Evolutionary conservation across 64 coral and sea anemone genomes (phyloP).

Genomic region (Montipora foliosa): DNA sequence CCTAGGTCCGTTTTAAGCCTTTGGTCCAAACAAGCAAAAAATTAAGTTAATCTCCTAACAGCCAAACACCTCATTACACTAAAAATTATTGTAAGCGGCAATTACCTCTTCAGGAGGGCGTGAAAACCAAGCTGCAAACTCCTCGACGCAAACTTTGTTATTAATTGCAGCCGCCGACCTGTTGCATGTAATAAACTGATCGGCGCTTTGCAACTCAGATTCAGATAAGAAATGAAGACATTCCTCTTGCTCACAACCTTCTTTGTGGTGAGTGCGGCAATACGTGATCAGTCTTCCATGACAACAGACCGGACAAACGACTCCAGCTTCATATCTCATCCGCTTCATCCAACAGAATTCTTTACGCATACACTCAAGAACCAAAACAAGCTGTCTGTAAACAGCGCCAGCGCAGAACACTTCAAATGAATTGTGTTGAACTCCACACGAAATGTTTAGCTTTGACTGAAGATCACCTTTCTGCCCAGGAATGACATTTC

Average conservation of each 20-base stretch:
- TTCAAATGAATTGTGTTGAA: background rate
- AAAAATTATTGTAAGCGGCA: too few species aligned
- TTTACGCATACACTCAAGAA: conserved; percentile 30
- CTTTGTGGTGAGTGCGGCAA: background rate
- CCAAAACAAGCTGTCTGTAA: background rate
- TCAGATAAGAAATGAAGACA: conserved; percentile 39
- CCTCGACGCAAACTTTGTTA: background rate
- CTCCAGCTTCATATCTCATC: background rate
- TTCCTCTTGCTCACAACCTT: conserved; percentile 22
- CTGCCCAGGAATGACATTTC: too few species aligned
- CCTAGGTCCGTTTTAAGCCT: too few species aligned
- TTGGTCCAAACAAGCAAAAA: too few species aligned
- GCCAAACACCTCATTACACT: too few species aligned
- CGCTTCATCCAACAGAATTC: conserved; percentile 24
- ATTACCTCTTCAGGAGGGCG: background rate
- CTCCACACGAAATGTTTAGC: too few species aligned
- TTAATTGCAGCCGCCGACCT: background rate
- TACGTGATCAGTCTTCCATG: too few species aligned
- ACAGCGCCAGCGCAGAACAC: background rate
- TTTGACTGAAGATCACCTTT: too few species aligned
- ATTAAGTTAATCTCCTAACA: too few species aligned
- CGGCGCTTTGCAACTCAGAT: background rate
- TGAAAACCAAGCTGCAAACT: conserved; percentile 22
- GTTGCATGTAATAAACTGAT: background rate
- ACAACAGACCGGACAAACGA: conserved; percentile 23